These are phyloP conservation scores for Dipodomys spectabilis DNA, from an alignment of 2,113 vertebrate species.

Conservation along the genomic window DNA sequence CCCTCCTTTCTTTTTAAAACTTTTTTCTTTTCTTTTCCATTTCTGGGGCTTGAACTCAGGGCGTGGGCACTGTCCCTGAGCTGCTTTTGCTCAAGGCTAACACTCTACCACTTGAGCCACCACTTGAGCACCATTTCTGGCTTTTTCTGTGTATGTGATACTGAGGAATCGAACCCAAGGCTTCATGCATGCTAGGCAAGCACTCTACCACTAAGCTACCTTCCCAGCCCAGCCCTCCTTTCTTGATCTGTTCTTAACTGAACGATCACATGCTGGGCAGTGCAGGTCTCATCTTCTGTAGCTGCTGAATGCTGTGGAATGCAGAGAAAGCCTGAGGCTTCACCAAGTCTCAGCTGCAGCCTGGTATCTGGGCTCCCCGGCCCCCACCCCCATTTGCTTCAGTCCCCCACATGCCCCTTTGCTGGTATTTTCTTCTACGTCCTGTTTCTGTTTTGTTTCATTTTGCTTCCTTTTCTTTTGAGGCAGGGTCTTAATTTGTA, in stretches of 20 bases:
- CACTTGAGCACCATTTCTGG: too few species aligned
- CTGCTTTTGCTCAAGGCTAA: too few species aligned
- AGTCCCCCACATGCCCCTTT: not conserved
- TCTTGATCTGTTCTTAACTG: not conserved
- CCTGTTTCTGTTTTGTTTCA: not conserved
- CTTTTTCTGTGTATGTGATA: too few species aligned
- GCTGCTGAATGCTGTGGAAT: not conserved
- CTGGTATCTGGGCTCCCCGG: rapidly evolving
- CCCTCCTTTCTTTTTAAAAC: too few species aligned
- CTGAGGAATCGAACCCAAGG: too few species aligned
- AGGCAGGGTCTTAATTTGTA: not conserved
- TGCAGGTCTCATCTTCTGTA: not conserved
- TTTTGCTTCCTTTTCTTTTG: not conserved
- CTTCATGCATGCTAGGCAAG: too few species aligned
- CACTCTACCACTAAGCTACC: too few species aligned
- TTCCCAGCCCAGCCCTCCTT: not conserved
- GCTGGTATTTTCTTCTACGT: too few species aligned
- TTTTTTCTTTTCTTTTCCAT: too few species aligned
- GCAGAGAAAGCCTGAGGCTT: not conserved
- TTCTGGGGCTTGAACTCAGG: too few species aligned
- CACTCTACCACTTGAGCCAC: too few species aligned
- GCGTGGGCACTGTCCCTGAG: too few species aligned
- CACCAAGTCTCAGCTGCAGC: not conserved
- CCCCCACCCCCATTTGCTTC: not conserved
- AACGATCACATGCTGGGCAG: rapidly evolving